These are phyloP conservation scores for Mystacides longicornis DNA, from an alignment of 2,888 invertebrate genomes.

Conservation along the genomic window DNA sequence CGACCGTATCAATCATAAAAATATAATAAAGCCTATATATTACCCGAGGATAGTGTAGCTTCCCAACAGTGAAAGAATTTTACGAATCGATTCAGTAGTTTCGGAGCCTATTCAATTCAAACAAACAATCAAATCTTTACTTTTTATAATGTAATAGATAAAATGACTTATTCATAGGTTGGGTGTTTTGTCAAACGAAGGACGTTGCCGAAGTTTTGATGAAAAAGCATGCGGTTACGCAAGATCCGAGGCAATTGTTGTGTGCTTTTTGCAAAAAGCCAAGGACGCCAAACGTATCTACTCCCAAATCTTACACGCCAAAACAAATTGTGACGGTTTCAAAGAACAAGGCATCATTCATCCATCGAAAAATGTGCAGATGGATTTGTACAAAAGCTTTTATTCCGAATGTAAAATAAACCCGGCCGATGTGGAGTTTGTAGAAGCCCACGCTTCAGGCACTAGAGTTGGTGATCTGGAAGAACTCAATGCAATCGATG, in stretches of 20 bases:
- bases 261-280: conserved; percentile 67
- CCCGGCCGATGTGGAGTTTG: conserved; percentile 62
- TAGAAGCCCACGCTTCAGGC: conserved; percentile 77
- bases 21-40: too few relatives aligned
- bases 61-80: too few relatives aligned
- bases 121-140: too few relatives aligned
- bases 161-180: too few relatives aligned
- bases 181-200: conserved; percentile 75
- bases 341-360: conserved; percentile 64
- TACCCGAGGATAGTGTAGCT: too few relatives aligned
- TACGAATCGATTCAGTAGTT: too few relatives aligned
- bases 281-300: conserved; percentile 60
- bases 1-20: too few relatives aligned
- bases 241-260: conserved; percentile 71
- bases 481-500: conserved; percentile 77
- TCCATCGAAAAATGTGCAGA: conserved; percentile 58
- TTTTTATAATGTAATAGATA: too few relatives aligned
- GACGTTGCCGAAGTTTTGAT: conserved; percentile 88
- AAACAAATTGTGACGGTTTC: conserved; percentile 75
- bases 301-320: conserved; percentile 65
- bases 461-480: conserved; percentile 89
- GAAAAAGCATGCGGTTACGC: conserved; percentile 74
- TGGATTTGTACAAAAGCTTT: conserved; percentile 53
- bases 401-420: conserved; percentile 63
- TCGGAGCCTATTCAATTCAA: too few relatives aligned